These are phyloP conservation scores for Chaetops frenatus DNA, from an alignment of 2,113 vertebrate genomes.

Conservation along the genomic window DNA sequence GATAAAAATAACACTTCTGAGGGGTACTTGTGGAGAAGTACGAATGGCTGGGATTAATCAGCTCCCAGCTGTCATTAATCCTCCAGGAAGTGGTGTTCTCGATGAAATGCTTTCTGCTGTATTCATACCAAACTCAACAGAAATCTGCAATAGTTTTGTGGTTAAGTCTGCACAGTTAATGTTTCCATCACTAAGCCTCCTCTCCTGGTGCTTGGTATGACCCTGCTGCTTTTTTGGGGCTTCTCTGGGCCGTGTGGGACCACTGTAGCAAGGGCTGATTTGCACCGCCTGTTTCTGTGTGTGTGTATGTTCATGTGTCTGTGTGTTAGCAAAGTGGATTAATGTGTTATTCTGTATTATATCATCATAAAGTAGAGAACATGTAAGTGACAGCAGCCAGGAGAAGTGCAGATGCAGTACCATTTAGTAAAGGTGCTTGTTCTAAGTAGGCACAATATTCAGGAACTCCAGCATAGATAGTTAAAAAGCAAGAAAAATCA, in stretches of 20 bases:
- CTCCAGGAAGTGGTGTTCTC: conserved; percentile 44
- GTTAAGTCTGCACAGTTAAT: neutral
- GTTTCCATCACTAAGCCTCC: neutral
- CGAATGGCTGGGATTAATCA: conserved; percentile 46
- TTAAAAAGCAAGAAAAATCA: neutral
- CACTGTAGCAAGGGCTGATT: neutral
- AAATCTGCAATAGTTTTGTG: conserved; percentile 33
- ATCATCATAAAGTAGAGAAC: neutral
- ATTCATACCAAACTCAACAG: conserved; percentile 29
- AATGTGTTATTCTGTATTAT: neutral
- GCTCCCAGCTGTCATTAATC: conserved; percentile 53
- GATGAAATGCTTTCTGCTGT: conserved; percentile 23
- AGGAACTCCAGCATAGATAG: neutral
- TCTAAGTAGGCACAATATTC: neutral
- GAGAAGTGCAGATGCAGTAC: neutral
- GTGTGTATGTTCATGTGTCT: accelerated
- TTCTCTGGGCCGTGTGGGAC: neutral
- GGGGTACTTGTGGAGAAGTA: neutral
- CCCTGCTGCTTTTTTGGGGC: neutral
- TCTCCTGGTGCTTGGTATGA: neutral
- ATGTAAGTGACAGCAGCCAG: neutral
- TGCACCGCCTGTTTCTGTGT: neutral
- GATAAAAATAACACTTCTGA: conserved; percentile 36
- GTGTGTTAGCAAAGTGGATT: neutral
- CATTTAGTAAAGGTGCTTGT: neutral